A percentile compares a stretch with the other conserved stretches of the same genome.
These are phyloP conservation scores for Cotesia congregata DNA, from an alignment of 2,888 invertebrate species.

Conservation along the genomic window DNA sequence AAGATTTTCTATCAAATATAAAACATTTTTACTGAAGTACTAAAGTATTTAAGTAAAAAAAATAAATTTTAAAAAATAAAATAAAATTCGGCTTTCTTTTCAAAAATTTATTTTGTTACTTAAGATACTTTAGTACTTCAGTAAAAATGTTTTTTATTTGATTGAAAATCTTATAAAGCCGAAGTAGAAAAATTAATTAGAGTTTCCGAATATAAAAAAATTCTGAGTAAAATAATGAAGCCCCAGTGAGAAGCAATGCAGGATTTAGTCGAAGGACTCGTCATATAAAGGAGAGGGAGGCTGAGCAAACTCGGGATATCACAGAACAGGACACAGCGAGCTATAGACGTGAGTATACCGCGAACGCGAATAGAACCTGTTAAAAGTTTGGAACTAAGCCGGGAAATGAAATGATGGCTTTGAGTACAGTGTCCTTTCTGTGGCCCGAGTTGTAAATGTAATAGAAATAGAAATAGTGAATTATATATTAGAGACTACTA, in stretches of 20 bases:
- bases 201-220: not conserved
- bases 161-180: not conserved
- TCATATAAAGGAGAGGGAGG: not conserved
- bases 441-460: not conserved
- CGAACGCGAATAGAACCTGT: slow-evolving; percentile 52
- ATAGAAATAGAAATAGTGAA: not conserved
- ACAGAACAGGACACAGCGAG: not conserved
- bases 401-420: slow-evolving; percentile 55
- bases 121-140: no score
- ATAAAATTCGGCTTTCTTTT: no score
- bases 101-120: no score
- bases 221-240: not conserved
- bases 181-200: not conserved
- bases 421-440: slow-evolving; percentile 30
- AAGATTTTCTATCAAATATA: no score
- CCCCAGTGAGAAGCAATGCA: not conserved
- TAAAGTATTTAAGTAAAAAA: no score
- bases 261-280: not conserved
- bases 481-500: not conserved
- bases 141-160: not conserved
- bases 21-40: no score
- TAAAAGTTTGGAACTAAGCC: slow-evolving; percentile 62
- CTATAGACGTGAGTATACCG: not conserved
- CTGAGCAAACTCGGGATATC: slow-evolving; percentile 21
- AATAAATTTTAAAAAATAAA: no score